phyloP scores from a whole-genome alignment of 2,888 invertebrate species.

The Macrosiphum euphorbiae region DNA sequence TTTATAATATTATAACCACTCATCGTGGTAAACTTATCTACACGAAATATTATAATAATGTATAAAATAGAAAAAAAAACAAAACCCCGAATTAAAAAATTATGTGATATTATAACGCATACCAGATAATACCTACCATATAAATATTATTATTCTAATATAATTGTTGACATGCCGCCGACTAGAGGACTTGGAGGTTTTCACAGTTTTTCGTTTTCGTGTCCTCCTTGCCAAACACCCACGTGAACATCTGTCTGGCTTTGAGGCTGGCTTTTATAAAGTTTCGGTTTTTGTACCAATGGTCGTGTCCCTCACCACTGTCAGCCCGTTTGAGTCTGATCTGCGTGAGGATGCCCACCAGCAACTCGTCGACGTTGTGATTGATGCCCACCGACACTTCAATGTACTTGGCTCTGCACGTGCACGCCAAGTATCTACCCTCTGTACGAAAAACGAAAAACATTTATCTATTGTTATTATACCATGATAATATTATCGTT shows the following conservation, averaged over 20 bases:
- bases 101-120: background rate
- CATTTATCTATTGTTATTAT: conserved; percentile 19
- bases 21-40: background rate
- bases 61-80: background rate
- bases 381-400: conserved; percentile 97
- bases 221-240: conserved; percentile 90
- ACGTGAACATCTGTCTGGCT: conserved; percentile 90
- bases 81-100: background rate
- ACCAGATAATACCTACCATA: too few species aligned
- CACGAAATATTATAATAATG: background rate
- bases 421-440: conserved; percentile 92
- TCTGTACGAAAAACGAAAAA: conserved; percentile 75
- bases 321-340: conserved; percentile 81
- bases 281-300: conserved; percentile 83
- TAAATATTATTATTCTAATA: background rate
- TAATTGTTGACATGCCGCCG: background rate
- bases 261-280: conserved; percentile 90
- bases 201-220: conserved; percentile 93
- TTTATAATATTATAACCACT: background rate
- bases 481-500: background rate
- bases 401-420: conserved; percentile 92
- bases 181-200: conserved; percentile 86
- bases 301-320: conserved; percentile 58
- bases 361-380: conserved; percentile 95
- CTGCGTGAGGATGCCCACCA: conserved; percentile 93